phyloP scores from a whole-genome alignment of 2,113 vertebrate species.

The Enhydra lutris region DNA sequence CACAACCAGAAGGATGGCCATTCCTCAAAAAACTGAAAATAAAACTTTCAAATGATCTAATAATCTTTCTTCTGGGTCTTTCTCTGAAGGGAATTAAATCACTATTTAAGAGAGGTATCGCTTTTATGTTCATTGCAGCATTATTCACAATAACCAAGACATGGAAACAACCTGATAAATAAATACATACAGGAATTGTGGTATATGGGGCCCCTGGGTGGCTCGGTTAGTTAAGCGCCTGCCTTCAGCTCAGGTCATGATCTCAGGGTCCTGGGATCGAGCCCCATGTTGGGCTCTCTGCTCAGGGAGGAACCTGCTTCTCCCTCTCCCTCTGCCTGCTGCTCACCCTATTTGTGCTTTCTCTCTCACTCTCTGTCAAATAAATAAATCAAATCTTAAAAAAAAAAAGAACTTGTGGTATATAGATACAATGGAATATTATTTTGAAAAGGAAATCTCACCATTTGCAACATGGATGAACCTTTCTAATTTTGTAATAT shows the following conservation, averaged over 20 bases:
- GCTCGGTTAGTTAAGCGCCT: too few species aligned
- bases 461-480: not conserved
- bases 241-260: too few species aligned
- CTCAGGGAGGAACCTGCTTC: too few species aligned
- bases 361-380: too few species aligned
- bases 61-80: not conserved
- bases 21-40: not conserved
- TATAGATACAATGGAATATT: not conserved
- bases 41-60: not conserved
- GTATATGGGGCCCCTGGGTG: not conserved
- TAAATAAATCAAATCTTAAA: too few species aligned
- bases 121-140: not conserved
- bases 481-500: not conserved
- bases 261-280: too few species aligned
- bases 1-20: not conserved
- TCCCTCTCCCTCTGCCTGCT: too few species aligned
- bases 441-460: not conserved
- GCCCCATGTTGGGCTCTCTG: too few species aligned
- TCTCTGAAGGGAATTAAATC: not conserved
- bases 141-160: not conserved
- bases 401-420: not conserved
- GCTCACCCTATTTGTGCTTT: too few species aligned
- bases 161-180: not conserved
- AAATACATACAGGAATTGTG: not conserved
- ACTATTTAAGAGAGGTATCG: not conserved